Conservation (phyloP, 2,113 vertebrate genomes). For the Pyxicephalus adspersus region DNA sequence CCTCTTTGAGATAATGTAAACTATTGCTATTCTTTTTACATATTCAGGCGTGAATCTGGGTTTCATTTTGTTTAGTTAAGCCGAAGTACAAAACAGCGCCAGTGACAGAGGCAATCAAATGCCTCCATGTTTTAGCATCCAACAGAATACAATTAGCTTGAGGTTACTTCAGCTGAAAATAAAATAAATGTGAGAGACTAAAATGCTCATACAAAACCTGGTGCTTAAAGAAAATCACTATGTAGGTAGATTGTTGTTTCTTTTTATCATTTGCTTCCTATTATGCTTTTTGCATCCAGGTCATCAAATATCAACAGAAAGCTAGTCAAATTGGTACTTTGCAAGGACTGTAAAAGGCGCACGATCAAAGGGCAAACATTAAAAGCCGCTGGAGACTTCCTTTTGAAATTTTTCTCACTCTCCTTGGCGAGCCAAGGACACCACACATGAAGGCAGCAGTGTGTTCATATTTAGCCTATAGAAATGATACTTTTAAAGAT, state of each 20-base stretch:
- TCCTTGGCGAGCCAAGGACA: constrained; percentile 61
- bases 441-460: constrained; percentile 48
- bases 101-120: neutral
- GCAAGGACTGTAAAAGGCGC: constrained; percentile 47
- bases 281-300: constrained; percentile 29
- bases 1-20: too few species aligned
- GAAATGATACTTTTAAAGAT: constrained; percentile 56
- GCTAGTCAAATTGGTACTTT: constrained; percentile 36
- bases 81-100: neutral
- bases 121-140: neutral
- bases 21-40: too few species aligned
- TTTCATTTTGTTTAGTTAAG: too few species aligned
- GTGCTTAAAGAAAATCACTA: constrained; percentile 16
- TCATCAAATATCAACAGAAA: constrained; percentile 40
- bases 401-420: constrained; percentile 54
- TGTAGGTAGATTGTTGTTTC: constrained; percentile 35
- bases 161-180: constrained; percentile 8
- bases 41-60: too few species aligned
- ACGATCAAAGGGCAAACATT: constrained; percentile 56
- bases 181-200: constrained; percentile 15
- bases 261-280: constrained; percentile 51
- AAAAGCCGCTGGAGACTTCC: constrained; percentile 57
- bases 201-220: constrained; percentile 5
- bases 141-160: constrained; percentile 17
- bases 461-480: constrained; percentile 55